Evolutionary conservation across 2,888 invertebrate species (phyloP), one percentile per base, ranked within the genome.

Genomic region (Conus canariensis): DNA sequence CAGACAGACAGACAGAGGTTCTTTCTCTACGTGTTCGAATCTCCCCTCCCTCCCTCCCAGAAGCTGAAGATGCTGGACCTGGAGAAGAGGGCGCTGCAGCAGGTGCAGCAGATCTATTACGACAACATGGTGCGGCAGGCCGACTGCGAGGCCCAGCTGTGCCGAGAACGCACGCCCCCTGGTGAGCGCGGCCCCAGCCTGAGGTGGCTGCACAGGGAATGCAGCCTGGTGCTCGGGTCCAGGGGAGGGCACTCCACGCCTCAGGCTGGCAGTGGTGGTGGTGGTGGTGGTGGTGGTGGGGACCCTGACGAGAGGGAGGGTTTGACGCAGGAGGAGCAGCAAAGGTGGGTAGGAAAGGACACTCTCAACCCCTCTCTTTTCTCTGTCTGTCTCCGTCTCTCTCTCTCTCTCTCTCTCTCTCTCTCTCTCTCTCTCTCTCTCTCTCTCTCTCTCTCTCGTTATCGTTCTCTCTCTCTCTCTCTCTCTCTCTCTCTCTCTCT

Each of bases 21-120:
- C 45, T 45, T 45, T 1, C 45, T 45, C 45, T 45, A 45, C 45
- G 45, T 45, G 45, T 4, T 45, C 45, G 45, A 45, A 30, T 30
- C 30, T 80, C 45, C 80, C 45, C 12, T 45, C 45, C 12, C 12
- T 14, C 14, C 80, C 10, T 64, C 22, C 9, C 85, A 89, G 89
- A 89, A 74, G 56, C 25, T 85, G 59, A 89, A 74, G 16, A 59
- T 30, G 59, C 25, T 56, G 58, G 70, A 74, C 8, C 59, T 89
- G 70, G 70, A 85, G 89, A 59, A 85, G 14, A 85, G 85, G 16
- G 89, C 89, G 56, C 74, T 89, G 85, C 19, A 59, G 30, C 25
- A 58, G 12, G 85, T 89, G 56, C 64, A 85, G 64, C 70, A 89
- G 70, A 74, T 89, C 59, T 89, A 89, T 60, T 85, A 59, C 16